These are phyloP conservation scores for Cephus cinctus DNA, from an alignment of 1,140 invertebrate genomes.

Conservation along the genomic window DNA sequence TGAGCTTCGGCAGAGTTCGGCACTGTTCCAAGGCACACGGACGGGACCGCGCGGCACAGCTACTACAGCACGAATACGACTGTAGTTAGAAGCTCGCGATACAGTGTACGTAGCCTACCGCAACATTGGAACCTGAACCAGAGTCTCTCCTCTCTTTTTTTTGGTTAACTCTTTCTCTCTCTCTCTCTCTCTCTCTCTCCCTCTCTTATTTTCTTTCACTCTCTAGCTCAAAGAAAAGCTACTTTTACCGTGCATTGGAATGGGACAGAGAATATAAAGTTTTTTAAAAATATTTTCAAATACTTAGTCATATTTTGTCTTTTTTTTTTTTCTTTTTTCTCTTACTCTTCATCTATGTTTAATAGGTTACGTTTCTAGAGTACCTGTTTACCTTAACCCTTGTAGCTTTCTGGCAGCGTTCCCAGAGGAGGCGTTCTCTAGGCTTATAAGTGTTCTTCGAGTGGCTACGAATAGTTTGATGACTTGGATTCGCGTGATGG, in stretches of 20 bases:
- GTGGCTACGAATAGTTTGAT: no score
- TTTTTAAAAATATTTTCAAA: no score
- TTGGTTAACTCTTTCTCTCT: no score
- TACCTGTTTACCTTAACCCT: no score
- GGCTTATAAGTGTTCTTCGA: no score
- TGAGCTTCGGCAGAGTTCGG: constrained; percentile 21
- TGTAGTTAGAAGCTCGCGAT: constrained; percentile 16
- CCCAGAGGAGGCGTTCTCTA: no score
- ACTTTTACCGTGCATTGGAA: constrained; percentile 35
- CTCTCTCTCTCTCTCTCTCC: neutral
- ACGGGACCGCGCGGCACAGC: neutral
- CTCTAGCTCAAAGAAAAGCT: constrained; percentile 12
- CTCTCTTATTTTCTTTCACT: constrained; percentile 4
- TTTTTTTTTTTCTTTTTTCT: no score
- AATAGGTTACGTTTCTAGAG: no score
- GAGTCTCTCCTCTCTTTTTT: constrained; percentile 11
- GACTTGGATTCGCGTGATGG: no score
- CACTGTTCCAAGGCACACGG: constrained; percentile 13
- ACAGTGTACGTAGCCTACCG: constrained; percentile 45
- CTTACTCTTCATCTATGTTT: no score
- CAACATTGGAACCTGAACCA: constrained; percentile 32
- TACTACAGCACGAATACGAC: neutral
- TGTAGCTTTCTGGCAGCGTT: no score
- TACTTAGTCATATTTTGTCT: no score
- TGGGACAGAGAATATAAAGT: constrained; percentile 21